Evolutionary conservation across 2,888 invertebrate genomes (phyloP).

Genomic region (Dasypolia templi): DNA sequence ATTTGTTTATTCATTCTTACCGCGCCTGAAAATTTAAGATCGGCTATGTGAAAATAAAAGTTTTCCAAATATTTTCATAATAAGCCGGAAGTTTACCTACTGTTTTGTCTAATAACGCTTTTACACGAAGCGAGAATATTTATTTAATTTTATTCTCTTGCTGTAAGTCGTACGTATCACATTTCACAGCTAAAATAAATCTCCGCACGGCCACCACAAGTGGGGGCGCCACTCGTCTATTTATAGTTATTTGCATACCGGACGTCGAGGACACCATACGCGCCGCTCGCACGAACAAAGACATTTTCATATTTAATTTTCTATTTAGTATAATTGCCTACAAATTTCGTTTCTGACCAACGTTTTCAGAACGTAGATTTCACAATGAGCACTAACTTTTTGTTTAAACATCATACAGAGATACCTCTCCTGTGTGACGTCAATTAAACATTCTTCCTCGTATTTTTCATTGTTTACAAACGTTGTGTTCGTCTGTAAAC

Average conservation of each 20-base stretch:
- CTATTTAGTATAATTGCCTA: conserved; percentile 85
- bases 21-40: not conserved
- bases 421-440: conserved; percentile 46
- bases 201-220: conserved; percentile 51
- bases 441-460: conserved; percentile 52
- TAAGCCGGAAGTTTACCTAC: conserved; percentile 13
- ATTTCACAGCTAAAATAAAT: conserved; percentile 67
- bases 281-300: conserved; percentile 76
- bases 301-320: conserved; percentile 87
- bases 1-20: too few species aligned
- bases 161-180: conserved; percentile 48
- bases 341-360: conserved; percentile 77
- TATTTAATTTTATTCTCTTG: conserved; percentile 32
- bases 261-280: conserved; percentile 65
- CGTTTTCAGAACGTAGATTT: conserved; percentile 72
- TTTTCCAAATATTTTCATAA: conserved; percentile 13
- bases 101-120: conserved; percentile 4
- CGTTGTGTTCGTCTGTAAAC: conserved; percentile 27
- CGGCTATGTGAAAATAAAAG: not conserved
- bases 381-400: conserved; percentile 38
- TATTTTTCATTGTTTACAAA: conserved; percentile 46
- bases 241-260: conserved; percentile 84
- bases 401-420: conserved; percentile 38
- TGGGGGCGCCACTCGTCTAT: conserved; percentile 76
- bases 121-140: conserved; percentile 1